These are phyloP conservation scores for Dromius quadrimaculatus DNA, from an alignment of 2,888 invertebrate genomes.

Conservation along the genomic window DNA sequence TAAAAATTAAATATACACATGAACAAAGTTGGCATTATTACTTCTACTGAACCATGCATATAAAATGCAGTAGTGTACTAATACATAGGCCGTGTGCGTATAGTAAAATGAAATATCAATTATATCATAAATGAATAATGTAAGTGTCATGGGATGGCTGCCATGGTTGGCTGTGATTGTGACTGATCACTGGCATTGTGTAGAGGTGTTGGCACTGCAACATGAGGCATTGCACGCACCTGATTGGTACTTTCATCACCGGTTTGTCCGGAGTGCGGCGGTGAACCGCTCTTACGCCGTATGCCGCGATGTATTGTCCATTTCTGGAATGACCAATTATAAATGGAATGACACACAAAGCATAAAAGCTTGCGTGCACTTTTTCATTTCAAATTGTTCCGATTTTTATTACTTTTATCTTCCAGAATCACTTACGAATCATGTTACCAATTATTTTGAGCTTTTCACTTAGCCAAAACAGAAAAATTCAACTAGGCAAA, in stretches of 20 bases:
- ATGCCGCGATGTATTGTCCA: constrained; percentile 86
- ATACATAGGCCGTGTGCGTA: constrained; percentile 29
- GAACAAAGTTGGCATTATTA: constrained; percentile 32
- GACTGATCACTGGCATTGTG: constrained; percentile 35
- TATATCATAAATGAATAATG: constrained; percentile 20
- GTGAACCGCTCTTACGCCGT: constrained; percentile 77
- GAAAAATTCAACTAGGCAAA: background rate
- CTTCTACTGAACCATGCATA: constrained; percentile 25
- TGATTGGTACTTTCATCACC: constrained; percentile 69
- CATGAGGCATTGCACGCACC: constrained; percentile 67
- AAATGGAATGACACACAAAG: constrained; percentile 24
- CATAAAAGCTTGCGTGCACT: constrained; percentile 3
- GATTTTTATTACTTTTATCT: background rate
- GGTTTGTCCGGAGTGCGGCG: constrained; percentile 69
- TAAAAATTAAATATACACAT: constrained; percentile 40
- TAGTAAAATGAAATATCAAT: constrained; percentile 14
- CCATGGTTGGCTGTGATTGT: constrained; percentile 33
- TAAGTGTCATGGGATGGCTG: constrained; percentile 25
- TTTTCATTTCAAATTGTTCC: background rate
- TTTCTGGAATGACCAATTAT: constrained; percentile 72
- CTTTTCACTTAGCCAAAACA: background rate
- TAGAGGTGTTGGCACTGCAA: constrained; percentile 37
- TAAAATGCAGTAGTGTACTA: constrained; percentile 39
- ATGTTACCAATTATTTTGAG: constrained; percentile 18
- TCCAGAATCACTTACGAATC: background rate